A percentile compares a stretch with the other conserved stretches of the same genome.
phyloP scores from a whole-genome alignment of 2,113 vertebrate genomes.

The Capricornis sumatraensis region DNA sequence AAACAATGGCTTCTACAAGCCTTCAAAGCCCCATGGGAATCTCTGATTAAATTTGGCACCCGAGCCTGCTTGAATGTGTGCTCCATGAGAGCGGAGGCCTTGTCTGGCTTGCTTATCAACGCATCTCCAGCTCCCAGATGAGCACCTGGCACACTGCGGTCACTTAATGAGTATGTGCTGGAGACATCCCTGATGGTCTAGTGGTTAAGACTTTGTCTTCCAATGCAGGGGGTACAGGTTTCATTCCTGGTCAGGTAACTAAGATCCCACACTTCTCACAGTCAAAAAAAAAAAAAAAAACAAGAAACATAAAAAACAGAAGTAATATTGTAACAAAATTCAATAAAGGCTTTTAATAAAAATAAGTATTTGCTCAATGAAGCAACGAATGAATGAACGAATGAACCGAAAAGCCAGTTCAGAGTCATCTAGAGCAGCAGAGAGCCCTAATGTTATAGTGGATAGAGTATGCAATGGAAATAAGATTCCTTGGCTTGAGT shows the following conservation, averaged over 20 bases:
- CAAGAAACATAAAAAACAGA: not conserved
- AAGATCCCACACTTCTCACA: not conserved
- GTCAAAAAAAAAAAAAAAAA: not conserved
- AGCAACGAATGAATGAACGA: not conserved
- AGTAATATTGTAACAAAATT: not conserved
- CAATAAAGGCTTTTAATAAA: not conserved
- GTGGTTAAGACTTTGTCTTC: not conserved
- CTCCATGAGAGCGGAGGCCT: not conserved
- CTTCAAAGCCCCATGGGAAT: not conserved
- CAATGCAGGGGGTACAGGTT: not conserved
- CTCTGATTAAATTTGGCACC: slow-evolving; percentile 12
- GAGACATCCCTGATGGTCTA: not conserved
- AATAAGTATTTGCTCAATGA: not conserved
- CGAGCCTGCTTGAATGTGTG: not conserved
- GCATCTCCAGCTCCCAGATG: not conserved
- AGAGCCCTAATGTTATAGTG: not conserved
- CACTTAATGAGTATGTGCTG: not conserved
- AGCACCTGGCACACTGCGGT: not conserved
- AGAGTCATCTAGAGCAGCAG: not conserved
- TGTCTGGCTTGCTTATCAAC: not conserved
- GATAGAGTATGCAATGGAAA: not conserved
- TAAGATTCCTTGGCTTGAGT: not conserved
- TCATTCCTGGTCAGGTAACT: not conserved
- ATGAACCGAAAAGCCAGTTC: not conserved
- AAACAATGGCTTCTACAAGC: slow-evolving; percentile 31